Base-by-base conservation (phyloP, 92 coral and sea anemone species). In the Porites rus region DNA sequence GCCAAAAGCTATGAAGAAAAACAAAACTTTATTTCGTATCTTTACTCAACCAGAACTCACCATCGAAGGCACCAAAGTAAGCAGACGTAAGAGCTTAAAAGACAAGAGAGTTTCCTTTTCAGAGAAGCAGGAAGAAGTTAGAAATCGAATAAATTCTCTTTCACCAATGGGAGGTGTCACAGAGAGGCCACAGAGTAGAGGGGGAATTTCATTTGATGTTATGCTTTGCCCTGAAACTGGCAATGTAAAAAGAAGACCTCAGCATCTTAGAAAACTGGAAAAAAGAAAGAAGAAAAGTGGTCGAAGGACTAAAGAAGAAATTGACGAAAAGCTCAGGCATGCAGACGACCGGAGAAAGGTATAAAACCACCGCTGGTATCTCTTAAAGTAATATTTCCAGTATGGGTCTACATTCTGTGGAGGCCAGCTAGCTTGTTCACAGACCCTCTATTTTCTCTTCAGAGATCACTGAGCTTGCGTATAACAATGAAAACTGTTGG, bases 201-300 rank as follows among this genome's bases (percentile, higher is more conserved):
- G 97, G 0, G 99, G 97, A 6, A 70, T 97, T 82, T 94, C 96
- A 10, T 97, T 97, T 85, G 96, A 97, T 70, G 83, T 95, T 1
- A 90, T 89, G 81, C 79, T 93, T 50, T 93, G 91, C 70, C 99
- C 99, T 65, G 98, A 97, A 63, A 95, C 98, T 10, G 99, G 98
- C 0, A 97, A 97, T 71, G 93, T 92, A 58, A 97, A 95, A 78
- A 95, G 95, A 79, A 82, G 93, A 69, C 99, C 99, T 6, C 80
- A 75, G 17, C 94, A 93, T 69, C 73, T 97, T 78, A 89, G 62
- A 28, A 88, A 93, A 75, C 79, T 97, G 87, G 98, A 97, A 71
- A 92, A 87, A 80, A 76, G 95, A 76, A 85, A 91, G 85, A 93
- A 76, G 83, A 92, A 85, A 28, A 19, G 92, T 8, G 90, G 94